Evolutionary conservation across 1,140 invertebrate genomes (phyloP).

Genomic region (Bombus confusus): DNA sequence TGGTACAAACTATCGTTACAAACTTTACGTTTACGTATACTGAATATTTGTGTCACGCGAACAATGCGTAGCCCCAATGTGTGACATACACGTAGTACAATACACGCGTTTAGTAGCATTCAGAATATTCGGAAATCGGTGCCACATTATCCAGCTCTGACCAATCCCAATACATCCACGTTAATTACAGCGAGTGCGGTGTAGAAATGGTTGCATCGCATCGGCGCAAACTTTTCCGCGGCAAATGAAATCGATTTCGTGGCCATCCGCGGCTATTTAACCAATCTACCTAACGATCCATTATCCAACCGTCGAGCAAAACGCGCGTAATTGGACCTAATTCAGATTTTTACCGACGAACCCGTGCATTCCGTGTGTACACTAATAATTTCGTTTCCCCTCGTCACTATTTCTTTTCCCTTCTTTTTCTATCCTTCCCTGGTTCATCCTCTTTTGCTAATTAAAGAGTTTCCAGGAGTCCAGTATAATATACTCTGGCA

Average conservation of each 20-base stretch:
- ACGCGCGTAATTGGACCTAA: slow-evolving; percentile 28
- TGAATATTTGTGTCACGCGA: too few relatives aligned
- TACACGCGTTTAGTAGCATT: neutral
- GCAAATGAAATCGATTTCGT: neutral
- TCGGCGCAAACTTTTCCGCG: neutral
- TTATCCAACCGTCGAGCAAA: slow-evolving; percentile 14
- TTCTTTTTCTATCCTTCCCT: neutral
- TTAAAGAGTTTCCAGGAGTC: slow-evolving; percentile 54
- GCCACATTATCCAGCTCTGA: neutral
- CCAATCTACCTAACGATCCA: slow-evolving; percentile 11
- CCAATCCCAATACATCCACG: neutral
- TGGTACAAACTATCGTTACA: too few relatives aligned
- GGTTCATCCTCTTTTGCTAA: slow-evolving; percentile 47
- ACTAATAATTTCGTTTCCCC: slow-evolving; percentile 7
- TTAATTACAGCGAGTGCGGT: neutral
- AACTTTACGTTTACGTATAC: too few relatives aligned
- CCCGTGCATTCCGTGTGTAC: neutral
- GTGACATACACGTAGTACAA: too few relatives aligned
- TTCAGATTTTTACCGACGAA: neutral
- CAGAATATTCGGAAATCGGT: neutral
- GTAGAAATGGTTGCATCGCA: neutral
- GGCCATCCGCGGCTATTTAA: neutral
- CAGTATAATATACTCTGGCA: slow-evolving; percentile 32
- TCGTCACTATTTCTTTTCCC: neutral
- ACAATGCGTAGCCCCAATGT: too few relatives aligned